A percentile compares a stretch with the other conserved stretches of the same genome.
Evolutionary conservation across 2,888 invertebrate species (phyloP).

Genomic region (Invenusta paracnida): DNA sequence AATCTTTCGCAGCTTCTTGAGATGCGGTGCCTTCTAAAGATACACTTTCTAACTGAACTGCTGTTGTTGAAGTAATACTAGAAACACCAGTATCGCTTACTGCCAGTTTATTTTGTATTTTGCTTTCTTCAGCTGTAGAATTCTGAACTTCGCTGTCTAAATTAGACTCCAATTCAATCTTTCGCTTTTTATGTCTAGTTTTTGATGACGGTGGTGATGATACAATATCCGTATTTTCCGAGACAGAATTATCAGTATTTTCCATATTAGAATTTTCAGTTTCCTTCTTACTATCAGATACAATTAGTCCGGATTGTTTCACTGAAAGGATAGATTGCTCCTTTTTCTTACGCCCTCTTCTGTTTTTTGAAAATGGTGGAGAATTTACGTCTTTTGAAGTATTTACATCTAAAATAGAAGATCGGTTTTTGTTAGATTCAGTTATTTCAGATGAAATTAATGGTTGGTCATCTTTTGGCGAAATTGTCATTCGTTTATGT

Average conservation of each 20-base stretch:
- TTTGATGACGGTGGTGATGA: constrained; percentile 7
- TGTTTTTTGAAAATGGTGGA: no score
- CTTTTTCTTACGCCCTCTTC: background rate
- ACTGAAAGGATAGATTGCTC: no score
- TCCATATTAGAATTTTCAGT: background rate
- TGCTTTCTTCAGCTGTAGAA: background rate
- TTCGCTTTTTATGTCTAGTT: background rate
- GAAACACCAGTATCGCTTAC: background rate
- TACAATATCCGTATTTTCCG: background rate
- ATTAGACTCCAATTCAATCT: background rate
- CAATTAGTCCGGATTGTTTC: background rate
- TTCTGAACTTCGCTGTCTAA: background rate
- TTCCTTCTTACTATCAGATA: background rate
- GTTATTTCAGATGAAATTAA: no score
- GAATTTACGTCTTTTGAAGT: background rate
- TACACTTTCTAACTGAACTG: no score
- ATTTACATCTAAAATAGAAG: no score
- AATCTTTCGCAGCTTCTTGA: no score
- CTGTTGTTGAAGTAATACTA: background rate
- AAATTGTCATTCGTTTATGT: no score
- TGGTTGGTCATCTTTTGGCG: no score
- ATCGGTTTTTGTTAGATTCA: no score
- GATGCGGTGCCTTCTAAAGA: no score
- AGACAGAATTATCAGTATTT: background rate
- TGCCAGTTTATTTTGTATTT: background rate